Conservation (phyloP, 2,797 vertebrate genomes). For the Vipera ursinii region DNA sequence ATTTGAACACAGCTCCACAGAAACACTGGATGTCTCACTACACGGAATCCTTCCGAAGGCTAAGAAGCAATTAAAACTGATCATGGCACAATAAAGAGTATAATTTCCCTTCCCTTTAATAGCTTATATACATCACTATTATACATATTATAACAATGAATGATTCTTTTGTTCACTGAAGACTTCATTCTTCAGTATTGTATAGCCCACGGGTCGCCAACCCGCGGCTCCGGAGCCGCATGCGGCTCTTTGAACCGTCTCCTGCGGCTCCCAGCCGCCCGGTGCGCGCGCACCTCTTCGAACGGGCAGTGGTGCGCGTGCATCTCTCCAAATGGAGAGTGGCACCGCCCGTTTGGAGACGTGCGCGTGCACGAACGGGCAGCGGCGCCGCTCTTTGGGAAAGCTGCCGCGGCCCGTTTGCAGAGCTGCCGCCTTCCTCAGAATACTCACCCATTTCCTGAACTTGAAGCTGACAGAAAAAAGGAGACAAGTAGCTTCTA, state of each 20-base stretch:
- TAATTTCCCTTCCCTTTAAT: background rate
- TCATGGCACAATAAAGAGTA: background rate
- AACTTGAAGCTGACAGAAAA: background rate
- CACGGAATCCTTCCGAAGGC: background rate
- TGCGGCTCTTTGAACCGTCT: no score
- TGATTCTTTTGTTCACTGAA: background rate
- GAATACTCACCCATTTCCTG: background rate
- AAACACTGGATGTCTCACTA: background rate
- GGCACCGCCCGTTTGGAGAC: no score
- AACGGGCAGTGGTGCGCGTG: no score
- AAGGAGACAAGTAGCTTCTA: background rate
- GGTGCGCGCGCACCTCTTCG: no score
- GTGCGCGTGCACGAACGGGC: no score
- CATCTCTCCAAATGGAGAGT: no score
- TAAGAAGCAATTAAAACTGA: background rate
- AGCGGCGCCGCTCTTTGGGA: no score
- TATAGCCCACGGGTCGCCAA: background rate
- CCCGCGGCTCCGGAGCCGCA: no score
- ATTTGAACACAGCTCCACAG: background rate
- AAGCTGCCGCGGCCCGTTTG: no score
- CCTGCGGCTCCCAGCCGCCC: no score
- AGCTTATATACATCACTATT: constrained; percentile 18
- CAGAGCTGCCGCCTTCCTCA: background rate
- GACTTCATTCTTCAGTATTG: background rate
- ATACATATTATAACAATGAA: background rate